Base-by-base conservation (phyloP, 2,113 vertebrate species). In the Sisor rabdophorus region DNA sequence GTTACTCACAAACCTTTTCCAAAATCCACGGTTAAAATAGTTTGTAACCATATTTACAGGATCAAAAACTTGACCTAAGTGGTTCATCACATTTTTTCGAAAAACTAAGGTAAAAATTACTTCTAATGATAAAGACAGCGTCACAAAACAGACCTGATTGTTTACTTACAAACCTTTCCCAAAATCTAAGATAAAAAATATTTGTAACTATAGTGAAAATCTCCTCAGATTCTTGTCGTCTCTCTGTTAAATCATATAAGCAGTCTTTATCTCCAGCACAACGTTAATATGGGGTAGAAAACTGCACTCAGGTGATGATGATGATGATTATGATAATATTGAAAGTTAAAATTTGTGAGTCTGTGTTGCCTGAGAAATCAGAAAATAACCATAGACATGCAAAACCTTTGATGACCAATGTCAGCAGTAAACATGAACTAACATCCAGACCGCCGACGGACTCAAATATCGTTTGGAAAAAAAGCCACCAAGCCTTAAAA, bases 301-400 rank as follows among this genome's bases (percentile, higher is more conserved):
- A 26, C n/a, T 10, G 4, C 20, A 36, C 10, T 65, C 20, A 2
- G 22, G 47, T 15, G n/a, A n/a, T n/a, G n/a, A n/a, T n/a, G n/a
- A n/a, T n/a, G n/a, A n/a, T n/a, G n/a, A n/a, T n/a, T n/a, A n/a
- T n/a, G n/a, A n/a, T n/a, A 32, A 65, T 65, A 3, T 63, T 17
- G 19, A 17, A 0, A 36, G 30, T 13, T 5, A 13, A 36, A 36
- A 40, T 10, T 36, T n/a, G n/a, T 30, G 20, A 44, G 32, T 32
- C 19, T 12, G 28, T 69, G 16, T 10, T 68, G n/a, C 44, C 44
- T 1, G 40, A 69, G 24, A 30, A 32, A 71, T 32, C 69, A 22
- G 28, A 30, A 58, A 55, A 24, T 79, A 26, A 53, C 19, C 54
- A 59, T 70, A 73, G 30, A 82, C 77, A 79, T 53, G 36, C 77